phyloP scores from a whole-genome alignment of 2,113 vertebrate genomes.

The Gymnogyps californianus region DNA sequence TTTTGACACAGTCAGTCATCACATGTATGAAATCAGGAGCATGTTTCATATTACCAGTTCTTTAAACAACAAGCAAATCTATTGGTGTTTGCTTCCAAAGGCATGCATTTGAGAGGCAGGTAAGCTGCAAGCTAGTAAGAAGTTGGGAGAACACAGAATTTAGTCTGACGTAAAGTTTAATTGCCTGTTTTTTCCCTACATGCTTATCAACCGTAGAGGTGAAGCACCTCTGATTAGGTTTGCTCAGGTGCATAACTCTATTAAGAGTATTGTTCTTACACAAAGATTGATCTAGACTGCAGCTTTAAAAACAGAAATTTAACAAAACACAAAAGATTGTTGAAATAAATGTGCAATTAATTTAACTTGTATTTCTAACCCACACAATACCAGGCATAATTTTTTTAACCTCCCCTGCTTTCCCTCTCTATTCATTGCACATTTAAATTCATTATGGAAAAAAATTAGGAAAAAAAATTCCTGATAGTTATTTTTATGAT shows the following conservation, averaged over 20 bases:
- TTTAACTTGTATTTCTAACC: conserved; percentile 45
- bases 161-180: neutral
- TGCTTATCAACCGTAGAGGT: neutral
- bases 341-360: conserved; percentile 43
- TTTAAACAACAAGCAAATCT: neutral
- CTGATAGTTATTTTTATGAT: conserved; percentile 60
- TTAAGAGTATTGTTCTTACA: neutral
- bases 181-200: neutral
- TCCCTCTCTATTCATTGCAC: conserved; percentile 11
- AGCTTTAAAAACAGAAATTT: neutral
- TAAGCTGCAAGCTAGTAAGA: neutral
- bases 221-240: neutral
- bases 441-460: conserved; percentile 53
- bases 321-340: neutral
- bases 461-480: neutral
- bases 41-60: neutral
- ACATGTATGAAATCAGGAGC: neutral
- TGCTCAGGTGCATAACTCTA: neutral
- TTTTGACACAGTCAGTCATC: neutral
- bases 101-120: neutral
- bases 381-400: neutral
- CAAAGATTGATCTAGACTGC: neutral
- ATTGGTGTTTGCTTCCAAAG: neutral
- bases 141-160: neutral
- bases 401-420: conserved; percentile 17